These are phyloP conservation scores for Siniperca scherzeri DNA, from an alignment of 2,797 vertebrate genomes.

Conservation along the genomic window DNA sequence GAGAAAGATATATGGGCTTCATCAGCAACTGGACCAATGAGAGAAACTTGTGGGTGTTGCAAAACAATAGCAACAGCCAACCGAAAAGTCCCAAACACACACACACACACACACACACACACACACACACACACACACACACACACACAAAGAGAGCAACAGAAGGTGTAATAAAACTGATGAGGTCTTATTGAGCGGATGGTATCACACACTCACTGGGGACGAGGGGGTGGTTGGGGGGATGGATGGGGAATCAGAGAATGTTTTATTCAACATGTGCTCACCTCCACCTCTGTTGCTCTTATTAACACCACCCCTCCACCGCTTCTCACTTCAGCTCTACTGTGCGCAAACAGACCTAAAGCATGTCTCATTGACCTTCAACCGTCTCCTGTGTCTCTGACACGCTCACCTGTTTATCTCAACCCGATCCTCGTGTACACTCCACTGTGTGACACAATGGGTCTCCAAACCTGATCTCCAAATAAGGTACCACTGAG, in stretches of 20 bases:
- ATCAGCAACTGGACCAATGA: conserved; percentile 64
- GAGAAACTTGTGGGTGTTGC: conserved; percentile 57
- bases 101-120: conserved; percentile 14
- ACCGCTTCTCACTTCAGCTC: conserved; percentile 18
- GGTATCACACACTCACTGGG: conserved; percentile 29
- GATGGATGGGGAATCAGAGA: conserved; percentile 6
- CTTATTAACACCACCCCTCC: conserved; percentile 45
- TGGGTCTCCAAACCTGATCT: conserved; percentile 34
- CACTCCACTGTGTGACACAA: conserved; percentile 20
- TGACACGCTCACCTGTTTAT: conserved; percentile 37
- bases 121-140: conserved; percentile 28
- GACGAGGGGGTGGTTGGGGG: conserved; percentile 17
- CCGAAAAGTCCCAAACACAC: conserved; percentile 28
- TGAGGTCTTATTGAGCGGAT: conserved; percentile 45
- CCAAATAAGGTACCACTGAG: conserved; percentile 3
- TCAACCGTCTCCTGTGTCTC: conserved; percentile 41
- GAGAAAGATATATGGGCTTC: conserved; percentile 57
- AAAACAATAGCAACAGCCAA: conserved; percentile 70
- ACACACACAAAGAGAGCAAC: conserved; percentile 24
- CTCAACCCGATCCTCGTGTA: neutral
- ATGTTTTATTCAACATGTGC: conserved; percentile 71
- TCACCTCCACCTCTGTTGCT: conserved; percentile 51
- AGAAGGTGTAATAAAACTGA: conserved; percentile 39
- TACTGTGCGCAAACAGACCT: conserved; percentile 31
- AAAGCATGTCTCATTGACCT: conserved; percentile 57